phyloP scores from a whole-genome alignment of 2,797 vertebrate genomes.

The Parauchenoglanis punctatus region DNA sequence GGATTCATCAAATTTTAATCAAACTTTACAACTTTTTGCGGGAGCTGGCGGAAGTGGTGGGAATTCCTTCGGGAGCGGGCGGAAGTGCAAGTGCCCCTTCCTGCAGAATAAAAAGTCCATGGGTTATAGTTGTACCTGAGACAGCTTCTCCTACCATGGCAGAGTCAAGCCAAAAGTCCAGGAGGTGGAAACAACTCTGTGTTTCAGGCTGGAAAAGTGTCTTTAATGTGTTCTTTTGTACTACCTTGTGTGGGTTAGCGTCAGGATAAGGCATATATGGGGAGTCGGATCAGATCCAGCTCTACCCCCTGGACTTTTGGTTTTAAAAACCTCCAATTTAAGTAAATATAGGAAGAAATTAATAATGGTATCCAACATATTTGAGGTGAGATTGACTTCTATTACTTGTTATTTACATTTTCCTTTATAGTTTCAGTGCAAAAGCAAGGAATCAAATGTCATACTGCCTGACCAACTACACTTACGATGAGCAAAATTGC shows the following conservation, averaged over 20 bases:
- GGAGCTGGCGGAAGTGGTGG: background rate
- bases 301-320: background rate
- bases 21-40: background rate
- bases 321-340: background rate
- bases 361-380: background rate
- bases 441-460: background rate
- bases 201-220: background rate
- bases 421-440: background rate
- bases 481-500: background rate
- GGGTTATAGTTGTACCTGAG: too few species aligned
- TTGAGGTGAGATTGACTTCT: background rate
- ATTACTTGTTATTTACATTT: background rate
- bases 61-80: background rate
- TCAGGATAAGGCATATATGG: background rate
- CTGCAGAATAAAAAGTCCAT: background rate
- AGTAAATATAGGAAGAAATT: background rate
- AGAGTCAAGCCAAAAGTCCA: background rate
- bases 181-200: background rate
- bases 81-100: background rate
- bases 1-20: background rate
- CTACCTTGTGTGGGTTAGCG: background rate
- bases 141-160: background rate
- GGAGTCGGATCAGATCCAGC: background rate
- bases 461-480: background rate
- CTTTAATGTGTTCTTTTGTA: background rate